Evolutionary conservation across 1,140 invertebrate genomes (phyloP), one percentile per base, ranked within the genome.

Genomic region (Melitaea cinxia): DNA sequence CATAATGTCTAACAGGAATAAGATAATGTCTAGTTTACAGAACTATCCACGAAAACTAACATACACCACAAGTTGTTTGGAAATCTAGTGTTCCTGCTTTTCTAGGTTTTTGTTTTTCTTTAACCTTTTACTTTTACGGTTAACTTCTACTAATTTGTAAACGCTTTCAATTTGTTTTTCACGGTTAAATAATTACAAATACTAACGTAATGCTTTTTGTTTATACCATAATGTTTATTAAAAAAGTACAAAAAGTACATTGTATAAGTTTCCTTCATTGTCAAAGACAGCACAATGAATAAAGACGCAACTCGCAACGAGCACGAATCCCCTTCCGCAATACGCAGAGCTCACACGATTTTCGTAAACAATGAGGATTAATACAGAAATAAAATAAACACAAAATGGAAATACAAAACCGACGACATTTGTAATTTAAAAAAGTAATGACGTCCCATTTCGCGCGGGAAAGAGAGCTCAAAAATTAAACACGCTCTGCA

Each of bases 401-500:
- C 52, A 80, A 80, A 81, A 75, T 66, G 68, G 65, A 68, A 68
- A 77, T 73, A 66, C 73, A 77, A 75, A 80, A 75, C 73, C 75
- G 74, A 72, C 77, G 75, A 79, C 80, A 78, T 82, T 82, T 79
- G 88, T 88, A 90, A 90, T 90, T 90, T 88, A 88, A 90, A 90
- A 80, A 88, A 82, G 83, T 90, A 90, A 90, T 89, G 88, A 88
- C 85, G 85, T 87, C 84, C 87, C 85, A 83, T 90, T 88, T 83
- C 81, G 80, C 81, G 80, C 80, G 73, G 83, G 82, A 87, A 83
- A 82, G 81, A 87, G 79, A 87, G 77, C 82, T 82, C 82, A 86
- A 88, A 90, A 90, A 88, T 88, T 90, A 90, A 90, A 88, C 88
- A 83, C 42, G 42, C 42, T 45, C 77, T 81, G 80, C 82, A 78